Base-by-base conservation (phyloP, 2,113 vertebrate genomes). In the Micronisus gabar region DNA sequence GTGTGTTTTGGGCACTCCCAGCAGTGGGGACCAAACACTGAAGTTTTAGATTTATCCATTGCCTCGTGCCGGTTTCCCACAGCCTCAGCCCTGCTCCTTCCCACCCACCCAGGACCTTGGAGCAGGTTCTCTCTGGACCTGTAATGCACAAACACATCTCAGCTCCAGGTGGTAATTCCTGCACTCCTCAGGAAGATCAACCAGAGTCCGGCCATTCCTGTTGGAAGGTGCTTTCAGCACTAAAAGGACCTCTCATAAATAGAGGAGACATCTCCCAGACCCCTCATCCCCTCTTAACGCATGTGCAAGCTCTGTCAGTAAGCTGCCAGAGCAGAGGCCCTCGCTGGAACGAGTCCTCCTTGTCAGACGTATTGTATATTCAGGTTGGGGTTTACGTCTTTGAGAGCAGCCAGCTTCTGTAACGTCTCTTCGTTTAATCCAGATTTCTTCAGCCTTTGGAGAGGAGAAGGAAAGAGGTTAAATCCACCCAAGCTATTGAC, bases 311-410 rank as follows among this genome's bases (percentile, higher is more conserved):
- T 38, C 56, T 3, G 2, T 3, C 19, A 19, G 43, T 1, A 19
- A 67, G 41, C n/a, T 8, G 6, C 26, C 26, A 7, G 15, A 36
- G n/a, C 34, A 11, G 58, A 26, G 48, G 34, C 59, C 15, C 73
- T 21, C 2, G 0, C 32, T 10, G 53, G 13, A 9, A 17, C 2
- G 0, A 27, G 40, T 38, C n/a, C 75, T 11, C 41, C n/a, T 25
- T 9, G 7, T 72, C 59, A 56, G 4, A 29, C 4, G 13, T 20
- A 30, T 5, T 8, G 27, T 6, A 38, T 27, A 4, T 12, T 9
- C 58, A 73, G 48, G 6, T 1, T 36, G 67, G 67, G 67, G 3
- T 81, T 81, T 40, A 16, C 9, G 15, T 21, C n/a, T 30, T 23
- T 48, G 25, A 50, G 67, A 41, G 76, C 58, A 21, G 4, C 29